phyloP scores from a whole-genome alignment of 2,113 vertebrate genomes.

The Syrmaticus mikado region DNA sequence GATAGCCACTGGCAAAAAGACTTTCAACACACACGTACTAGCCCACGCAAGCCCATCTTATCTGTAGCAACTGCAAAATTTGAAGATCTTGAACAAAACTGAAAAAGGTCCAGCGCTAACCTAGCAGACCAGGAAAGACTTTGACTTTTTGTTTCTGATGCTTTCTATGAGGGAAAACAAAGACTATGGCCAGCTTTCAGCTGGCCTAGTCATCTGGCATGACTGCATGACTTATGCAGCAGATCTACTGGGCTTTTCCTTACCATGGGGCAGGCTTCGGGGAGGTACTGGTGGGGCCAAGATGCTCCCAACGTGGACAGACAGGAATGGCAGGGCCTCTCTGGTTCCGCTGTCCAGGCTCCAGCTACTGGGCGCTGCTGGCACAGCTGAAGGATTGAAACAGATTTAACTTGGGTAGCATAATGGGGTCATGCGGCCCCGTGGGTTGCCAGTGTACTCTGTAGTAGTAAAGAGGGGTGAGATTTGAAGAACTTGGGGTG shows the following conservation, averaged over 20 bases:
- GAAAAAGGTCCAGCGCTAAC: not conserved
- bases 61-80: not conserved
- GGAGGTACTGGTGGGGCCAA: slow-evolving; percentile 89
- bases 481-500: not conserved
- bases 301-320: slow-evolving; percentile 84
- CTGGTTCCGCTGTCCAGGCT: slow-evolving; percentile 91
- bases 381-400: slow-evolving; percentile 85
- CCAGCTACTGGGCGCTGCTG: slow-evolving; percentile 90
- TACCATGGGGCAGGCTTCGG: slow-evolving; percentile 90
- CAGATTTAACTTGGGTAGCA: slow-evolving; percentile 68
- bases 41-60: not conserved
- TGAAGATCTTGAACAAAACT: not conserved
- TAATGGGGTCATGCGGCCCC: not conserved
- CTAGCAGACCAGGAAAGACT: slow-evolving; percentile 36
- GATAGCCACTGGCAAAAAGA: not conserved
- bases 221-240: slow-evolving; percentile 12
- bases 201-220: not conserved
- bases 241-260: slow-evolving; percentile 71
- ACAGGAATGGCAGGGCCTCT: slow-evolving; percentile 90
- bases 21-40: not conserved
- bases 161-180: not conserved
- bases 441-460: not conserved
- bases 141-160: not conserved
- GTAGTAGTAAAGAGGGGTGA: not conserved
- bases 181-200: not conserved